Conservation (phyloP, 2,797 vertebrate genomes). For the Pseudochirops corinnae region DNA sequence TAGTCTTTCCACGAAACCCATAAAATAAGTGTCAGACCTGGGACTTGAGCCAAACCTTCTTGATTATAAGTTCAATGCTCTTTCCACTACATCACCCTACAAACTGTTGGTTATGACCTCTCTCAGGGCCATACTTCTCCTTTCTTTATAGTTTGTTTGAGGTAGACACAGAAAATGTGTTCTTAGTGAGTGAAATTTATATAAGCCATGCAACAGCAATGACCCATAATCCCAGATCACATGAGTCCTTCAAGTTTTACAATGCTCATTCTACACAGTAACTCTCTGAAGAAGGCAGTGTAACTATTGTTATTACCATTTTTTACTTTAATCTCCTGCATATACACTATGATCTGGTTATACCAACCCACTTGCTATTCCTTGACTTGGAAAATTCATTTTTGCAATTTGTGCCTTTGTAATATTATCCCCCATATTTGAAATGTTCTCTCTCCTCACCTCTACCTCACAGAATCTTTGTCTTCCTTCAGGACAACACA, state of each 20-base stretch:
- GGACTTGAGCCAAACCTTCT: background rate
- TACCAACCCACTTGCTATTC: background rate
- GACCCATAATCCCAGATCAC: background rate
- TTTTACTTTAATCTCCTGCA: background rate
- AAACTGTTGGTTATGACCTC: background rate
- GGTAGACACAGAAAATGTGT: background rate
- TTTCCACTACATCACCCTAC: conserved; percentile 2
- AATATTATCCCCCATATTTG: background rate
- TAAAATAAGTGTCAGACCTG: conserved; percentile 5
- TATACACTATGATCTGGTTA: background rate
- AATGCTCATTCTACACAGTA: background rate
- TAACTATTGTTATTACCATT: background rate
- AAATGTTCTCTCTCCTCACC: background rate
- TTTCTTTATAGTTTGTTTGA: background rate
- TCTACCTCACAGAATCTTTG: background rate
- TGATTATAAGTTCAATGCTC: conserved; percentile 1
- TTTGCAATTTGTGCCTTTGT: background rate
- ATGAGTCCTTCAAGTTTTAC: background rate
- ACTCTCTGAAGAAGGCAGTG: background rate
- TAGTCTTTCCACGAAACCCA: background rate
- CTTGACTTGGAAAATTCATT: background rate
- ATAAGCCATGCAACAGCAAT: background rate
- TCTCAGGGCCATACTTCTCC: background rate
- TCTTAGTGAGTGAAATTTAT: background rate
- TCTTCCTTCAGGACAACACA: background rate